A percentile compares a stretch with the other conserved stretches of the same genome.
Conservation (phyloP, 2,888 invertebrate genomes). For the Urechis unicinctus region DNA sequence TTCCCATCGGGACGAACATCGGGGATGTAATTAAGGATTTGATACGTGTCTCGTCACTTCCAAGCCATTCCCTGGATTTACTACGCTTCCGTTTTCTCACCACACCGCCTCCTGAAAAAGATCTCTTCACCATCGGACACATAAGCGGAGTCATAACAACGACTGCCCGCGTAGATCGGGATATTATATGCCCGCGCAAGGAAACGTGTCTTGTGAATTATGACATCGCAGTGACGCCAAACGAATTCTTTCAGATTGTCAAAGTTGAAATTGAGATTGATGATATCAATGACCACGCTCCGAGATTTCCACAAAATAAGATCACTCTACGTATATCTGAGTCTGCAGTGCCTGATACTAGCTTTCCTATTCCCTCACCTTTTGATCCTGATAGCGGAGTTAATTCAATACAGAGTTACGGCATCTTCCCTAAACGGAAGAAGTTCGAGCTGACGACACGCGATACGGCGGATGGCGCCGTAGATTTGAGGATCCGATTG, state of each 20-base stretch:
- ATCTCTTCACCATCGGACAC: slow-evolving; percentile 17
- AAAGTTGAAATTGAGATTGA: slow-evolving; percentile 18
- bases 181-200: slow-evolving; percentile 17
- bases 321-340: slow-evolving; percentile 18
- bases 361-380: slow-evolving; percentile 16
- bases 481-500: slow-evolving; percentile 7
- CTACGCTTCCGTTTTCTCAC: slow-evolving; percentile 20
- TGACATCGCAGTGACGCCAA: slow-evolving; percentile 18
- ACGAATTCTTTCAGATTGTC: slow-evolving; percentile 16
- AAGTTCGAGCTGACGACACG: slow-evolving; percentile 11
- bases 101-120: slow-evolving; percentile 7
- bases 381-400: slow-evolving; percentile 17
- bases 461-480: slow-evolving; percentile 6
- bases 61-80: slow-evolving; percentile 5
- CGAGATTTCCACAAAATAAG: slow-evolving; percentile 13
- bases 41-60: too few species aligned
- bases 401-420: slow-evolving; percentile 15
- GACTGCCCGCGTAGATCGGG: slow-evolving; percentile 18
- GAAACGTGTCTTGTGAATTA: slow-evolving; percentile 15
- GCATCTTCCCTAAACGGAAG: slow-evolving; percentile 4
- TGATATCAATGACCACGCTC: slow-evolving; percentile 23
- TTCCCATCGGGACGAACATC: not conserved
- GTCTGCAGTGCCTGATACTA: slow-evolving; percentile 9
- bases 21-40: not conserved
- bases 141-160: slow-evolving; percentile 18